phyloP scores from a whole-genome alignment of 2,797 vertebrate species.

The Xiphophorus birchmanni region DNA sequence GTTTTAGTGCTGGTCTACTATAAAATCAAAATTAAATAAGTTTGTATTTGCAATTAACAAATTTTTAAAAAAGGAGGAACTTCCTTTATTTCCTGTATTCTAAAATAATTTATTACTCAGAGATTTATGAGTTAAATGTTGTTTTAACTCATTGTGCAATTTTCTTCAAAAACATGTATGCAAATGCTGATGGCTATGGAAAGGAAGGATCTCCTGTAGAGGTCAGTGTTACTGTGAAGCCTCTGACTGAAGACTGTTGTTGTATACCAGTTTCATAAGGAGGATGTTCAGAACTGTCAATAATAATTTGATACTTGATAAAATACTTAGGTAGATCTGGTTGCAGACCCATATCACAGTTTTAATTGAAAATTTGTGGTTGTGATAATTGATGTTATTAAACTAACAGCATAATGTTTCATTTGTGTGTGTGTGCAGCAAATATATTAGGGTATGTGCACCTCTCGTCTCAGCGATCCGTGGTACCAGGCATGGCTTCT shows the following conservation, averaged over 20 bases:
- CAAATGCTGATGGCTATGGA: too few species aligned
- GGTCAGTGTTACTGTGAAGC: too few species aligned
- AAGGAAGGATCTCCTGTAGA: too few species aligned
- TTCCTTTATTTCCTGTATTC: neutral
- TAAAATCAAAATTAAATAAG: neutral
- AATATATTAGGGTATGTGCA: conserved; percentile 44
- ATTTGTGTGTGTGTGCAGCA: neutral
- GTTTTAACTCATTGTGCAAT: too few species aligned
- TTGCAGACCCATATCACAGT: neutral
- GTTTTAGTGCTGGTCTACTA: neutral
- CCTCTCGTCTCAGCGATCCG: conserved; percentile 83
- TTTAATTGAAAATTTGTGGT: neutral
- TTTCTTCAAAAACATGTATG: too few species aligned
- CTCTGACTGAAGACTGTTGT: too few species aligned
- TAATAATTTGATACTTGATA: neutral
- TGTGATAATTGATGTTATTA: neutral
- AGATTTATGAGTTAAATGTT: too few species aligned
- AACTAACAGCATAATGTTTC: neutral
- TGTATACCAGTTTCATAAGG: neutral
- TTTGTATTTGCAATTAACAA: neutral
- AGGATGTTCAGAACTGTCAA: neutral
- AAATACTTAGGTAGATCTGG: too few species aligned
- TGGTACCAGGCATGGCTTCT: conserved; percentile 89
- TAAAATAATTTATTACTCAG: too few species aligned
- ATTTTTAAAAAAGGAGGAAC: neutral